Percentiles rank a stretch among this genome's conserved stretches.
phyloP scores from a whole-genome alignment of 2,113 vertebrate species.

The Pelmatolapia mariae region DNA sequence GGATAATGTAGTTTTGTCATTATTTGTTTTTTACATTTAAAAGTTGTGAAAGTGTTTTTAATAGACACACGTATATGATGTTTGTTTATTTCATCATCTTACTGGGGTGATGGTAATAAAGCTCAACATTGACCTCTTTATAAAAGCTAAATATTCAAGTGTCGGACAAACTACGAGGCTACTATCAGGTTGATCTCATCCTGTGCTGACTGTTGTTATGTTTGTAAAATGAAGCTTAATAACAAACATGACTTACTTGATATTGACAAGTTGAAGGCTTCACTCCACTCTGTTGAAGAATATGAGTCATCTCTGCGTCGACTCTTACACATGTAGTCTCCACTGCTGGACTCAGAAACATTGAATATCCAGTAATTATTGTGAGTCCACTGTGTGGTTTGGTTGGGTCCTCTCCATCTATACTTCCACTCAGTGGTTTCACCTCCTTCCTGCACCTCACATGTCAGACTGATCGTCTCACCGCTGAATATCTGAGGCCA shows the following conservation, averaged over 20 bases:
- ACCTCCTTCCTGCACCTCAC: neutral
- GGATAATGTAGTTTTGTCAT: neutral
- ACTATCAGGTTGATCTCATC: no score
- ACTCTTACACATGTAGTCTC: neutral
- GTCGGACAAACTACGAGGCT: fast-evolving
- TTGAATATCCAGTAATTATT: neutral
- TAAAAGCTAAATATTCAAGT: neutral
- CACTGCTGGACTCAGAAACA: neutral
- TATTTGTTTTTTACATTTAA: neutral
- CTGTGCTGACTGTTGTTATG: fast-evolving
- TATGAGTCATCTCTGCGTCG: neutral
- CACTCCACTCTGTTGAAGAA: neutral
- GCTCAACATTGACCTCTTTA: fast-evolving
- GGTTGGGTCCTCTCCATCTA: neutral
- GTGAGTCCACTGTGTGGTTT: neutral
- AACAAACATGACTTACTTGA: neutral
- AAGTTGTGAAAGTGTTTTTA: fast-evolving
- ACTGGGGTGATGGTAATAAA: fast-evolving
- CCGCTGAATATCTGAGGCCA: neutral
- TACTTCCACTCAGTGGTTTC: neutral
- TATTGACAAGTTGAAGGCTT: neutral
- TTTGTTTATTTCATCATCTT: neutral
- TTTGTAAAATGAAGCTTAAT: fast-evolving
- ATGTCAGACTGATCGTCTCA: neutral
- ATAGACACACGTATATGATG: fast-evolving